Evolutionary conservation across 1,140 invertebrate species (phyloP).

Genomic region (Brachystomella parvula): DNA sequence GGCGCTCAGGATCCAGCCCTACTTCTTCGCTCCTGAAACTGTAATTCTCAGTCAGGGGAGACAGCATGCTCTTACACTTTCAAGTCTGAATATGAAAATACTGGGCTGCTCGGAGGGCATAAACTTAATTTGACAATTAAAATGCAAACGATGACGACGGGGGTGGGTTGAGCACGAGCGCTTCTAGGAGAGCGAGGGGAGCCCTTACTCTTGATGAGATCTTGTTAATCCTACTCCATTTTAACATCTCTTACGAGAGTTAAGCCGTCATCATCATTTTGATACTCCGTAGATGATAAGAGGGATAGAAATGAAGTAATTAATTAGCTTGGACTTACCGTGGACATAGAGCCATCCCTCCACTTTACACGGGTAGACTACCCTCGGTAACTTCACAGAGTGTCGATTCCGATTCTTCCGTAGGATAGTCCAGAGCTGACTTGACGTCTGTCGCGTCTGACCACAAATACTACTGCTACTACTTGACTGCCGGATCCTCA

Average conservation of each 20-base stretch:
- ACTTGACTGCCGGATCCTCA: slow-evolving; percentile 4
- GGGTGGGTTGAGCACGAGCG: too few species aligned
- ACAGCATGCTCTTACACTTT: too few species aligned
- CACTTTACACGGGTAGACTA: slow-evolving; percentile 57
- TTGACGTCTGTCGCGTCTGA: slow-evolving; percentile 1
- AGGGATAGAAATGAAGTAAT: background rate
- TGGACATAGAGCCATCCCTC: slow-evolving; percentile 63
- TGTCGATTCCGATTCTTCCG: slow-evolving; percentile 2
- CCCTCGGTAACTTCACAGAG: slow-evolving; percentile 36
- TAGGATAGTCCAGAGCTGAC: background rate
- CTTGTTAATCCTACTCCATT: too few species aligned
- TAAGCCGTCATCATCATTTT: too few species aligned
- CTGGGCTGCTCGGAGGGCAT: background rate
- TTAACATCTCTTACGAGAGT: too few species aligned
- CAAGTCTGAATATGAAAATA: too few species aligned
- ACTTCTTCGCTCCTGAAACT: background rate
- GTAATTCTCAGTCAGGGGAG: slow-evolving; percentile 3
- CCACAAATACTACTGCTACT: background rate
- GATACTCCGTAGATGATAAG: background rate
- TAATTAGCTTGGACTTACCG: slow-evolving; percentile 48
- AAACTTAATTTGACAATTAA: background rate
- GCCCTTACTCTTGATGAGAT: too few species aligned
- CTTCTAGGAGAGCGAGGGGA: too few species aligned
- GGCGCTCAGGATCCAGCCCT: background rate
- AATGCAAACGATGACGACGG: slow-evolving; percentile 1